Evolutionary conservation across 53 echinoderm and acorn worm genomes (phyloP).

Genomic region (Astropecten irregularis): DNA sequence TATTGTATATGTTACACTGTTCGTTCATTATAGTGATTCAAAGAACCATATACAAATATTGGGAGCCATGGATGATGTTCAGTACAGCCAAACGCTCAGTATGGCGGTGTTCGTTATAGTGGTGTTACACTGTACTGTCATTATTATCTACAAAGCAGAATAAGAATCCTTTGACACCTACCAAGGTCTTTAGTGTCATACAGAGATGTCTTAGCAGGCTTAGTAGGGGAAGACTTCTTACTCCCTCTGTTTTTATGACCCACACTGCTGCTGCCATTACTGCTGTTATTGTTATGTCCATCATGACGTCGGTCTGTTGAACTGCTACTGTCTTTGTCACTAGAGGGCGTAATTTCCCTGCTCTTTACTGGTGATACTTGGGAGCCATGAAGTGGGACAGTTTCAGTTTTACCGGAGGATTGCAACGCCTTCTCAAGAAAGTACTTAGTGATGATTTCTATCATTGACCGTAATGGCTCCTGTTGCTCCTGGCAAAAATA

Average conservation of each 20-base stretch:
- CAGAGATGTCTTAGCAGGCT: conserved; percentile 7
- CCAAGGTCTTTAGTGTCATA: conserved; percentile 27
- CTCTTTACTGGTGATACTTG: neutral
- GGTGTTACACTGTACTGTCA: too few species aligned
- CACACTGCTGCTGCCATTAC: conserved; percentile 9
- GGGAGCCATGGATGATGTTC: too few species aligned
- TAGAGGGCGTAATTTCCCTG: neutral
- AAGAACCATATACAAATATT: too few species aligned
- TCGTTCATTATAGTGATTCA: too few species aligned
- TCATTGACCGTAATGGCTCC: conserved; percentile 86
- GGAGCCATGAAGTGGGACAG: conserved; percentile 16
- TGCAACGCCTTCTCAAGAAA: conserved; percentile 59
- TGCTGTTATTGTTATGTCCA: conserved; percentile 23
- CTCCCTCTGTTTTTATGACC: conserved; percentile 37
- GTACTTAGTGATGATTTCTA: conserved; percentile 89
- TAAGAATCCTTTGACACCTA: too few species aligned
- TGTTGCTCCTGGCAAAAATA: conserved; percentile 65
- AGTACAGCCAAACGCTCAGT: too few species aligned
- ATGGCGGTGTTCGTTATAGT: too few species aligned
- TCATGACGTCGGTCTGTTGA: neutral
- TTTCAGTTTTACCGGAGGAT: conserved; percentile 18
- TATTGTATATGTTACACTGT: too few species aligned
- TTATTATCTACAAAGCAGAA: too few species aligned
- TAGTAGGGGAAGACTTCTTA: conserved; percentile 17
- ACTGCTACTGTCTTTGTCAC: neutral